Evolutionary conservation across 2,113 vertebrate genomes (phyloP).

Genomic region (Cettia cetti): DNA sequence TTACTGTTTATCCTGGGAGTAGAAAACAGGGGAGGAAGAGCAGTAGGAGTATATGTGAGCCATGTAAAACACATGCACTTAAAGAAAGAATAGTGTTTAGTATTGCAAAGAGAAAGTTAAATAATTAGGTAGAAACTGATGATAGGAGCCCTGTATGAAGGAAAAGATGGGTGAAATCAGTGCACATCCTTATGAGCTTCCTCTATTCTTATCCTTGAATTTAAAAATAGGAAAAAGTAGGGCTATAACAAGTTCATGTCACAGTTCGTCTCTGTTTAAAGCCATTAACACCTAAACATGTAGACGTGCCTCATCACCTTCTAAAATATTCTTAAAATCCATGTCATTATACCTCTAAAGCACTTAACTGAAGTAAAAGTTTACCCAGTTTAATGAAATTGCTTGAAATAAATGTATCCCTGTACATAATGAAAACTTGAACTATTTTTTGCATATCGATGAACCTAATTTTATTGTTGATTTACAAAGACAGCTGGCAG

Average conservation of each 20-base stretch:
- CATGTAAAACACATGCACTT: fast-evolving
- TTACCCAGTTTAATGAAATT: not conserved
- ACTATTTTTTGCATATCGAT: not conserved
- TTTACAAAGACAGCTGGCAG: not conserved
- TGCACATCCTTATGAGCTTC: not conserved
- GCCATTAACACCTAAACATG: not conserved
- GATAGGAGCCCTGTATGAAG: not conserved
- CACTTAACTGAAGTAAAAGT: not conserved
- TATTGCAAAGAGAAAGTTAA: too few relatives aligned
- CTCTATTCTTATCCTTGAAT: not conserved
- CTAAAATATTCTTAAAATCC: not conserved
- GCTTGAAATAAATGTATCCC: not conserved
- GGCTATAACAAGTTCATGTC: not conserved
- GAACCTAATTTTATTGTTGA: not conserved
- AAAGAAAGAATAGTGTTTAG: fast-evolving
- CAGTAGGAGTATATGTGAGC: fast-evolving
- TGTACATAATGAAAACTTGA: not conserved
- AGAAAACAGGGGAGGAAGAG: not conserved
- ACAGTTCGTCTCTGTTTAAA: not conserved
- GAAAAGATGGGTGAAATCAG: not conserved
- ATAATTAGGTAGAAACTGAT: not conserved
- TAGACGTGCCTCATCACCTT: not conserved
- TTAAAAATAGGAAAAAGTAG: not conserved
- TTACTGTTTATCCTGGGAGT: not conserved
- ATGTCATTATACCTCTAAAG: not conserved